phyloP scores from a whole-genome alignment of 2,888 invertebrate genomes.

The Theretra japonica region DNA sequence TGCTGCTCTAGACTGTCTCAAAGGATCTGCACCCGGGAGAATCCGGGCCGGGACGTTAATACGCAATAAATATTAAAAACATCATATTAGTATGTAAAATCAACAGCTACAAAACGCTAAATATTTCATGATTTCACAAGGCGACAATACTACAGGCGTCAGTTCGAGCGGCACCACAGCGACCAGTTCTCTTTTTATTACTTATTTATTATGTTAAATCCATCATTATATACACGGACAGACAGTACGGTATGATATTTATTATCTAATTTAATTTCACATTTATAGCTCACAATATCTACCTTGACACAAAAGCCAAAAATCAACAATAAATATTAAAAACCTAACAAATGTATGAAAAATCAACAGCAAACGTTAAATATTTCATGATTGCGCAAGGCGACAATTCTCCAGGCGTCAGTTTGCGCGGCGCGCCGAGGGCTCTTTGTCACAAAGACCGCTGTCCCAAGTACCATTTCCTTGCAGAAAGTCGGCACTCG shows the following conservation, averaged over 20 bases:
- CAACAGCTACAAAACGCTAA: neutral
- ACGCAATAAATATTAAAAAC: no score
- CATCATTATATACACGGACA: no score
- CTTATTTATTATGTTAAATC: no score
- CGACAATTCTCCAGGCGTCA: slow-evolving; percentile 55
- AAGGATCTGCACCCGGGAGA: no score
- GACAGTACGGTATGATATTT: no score
- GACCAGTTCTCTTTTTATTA: no score
- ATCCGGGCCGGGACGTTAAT: no score
- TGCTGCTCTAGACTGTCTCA: no score
- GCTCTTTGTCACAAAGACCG: slow-evolving; percentile 55
- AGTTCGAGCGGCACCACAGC: slow-evolving; percentile 43
- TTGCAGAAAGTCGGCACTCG: slow-evolving; percentile 36
- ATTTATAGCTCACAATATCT: no score
- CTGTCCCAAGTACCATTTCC: slow-evolving; percentile 41
- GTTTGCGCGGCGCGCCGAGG: slow-evolving; percentile 36
- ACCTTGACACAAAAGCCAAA: neutral
- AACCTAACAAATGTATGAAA: slow-evolving; percentile 15
- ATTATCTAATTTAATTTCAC: no score
- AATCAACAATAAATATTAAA: slow-evolving; percentile 8
- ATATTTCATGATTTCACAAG: slow-evolving; percentile 37
- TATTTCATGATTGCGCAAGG: slow-evolving; percentile 38
- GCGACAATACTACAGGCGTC: slow-evolving; percentile 54
- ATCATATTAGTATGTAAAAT: neutral
- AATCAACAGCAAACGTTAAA: slow-evolving; percentile 15